Evolutionary conservation across 2,888 invertebrate species (phyloP).

Genomic region (Drosophila borealis): DNA sequence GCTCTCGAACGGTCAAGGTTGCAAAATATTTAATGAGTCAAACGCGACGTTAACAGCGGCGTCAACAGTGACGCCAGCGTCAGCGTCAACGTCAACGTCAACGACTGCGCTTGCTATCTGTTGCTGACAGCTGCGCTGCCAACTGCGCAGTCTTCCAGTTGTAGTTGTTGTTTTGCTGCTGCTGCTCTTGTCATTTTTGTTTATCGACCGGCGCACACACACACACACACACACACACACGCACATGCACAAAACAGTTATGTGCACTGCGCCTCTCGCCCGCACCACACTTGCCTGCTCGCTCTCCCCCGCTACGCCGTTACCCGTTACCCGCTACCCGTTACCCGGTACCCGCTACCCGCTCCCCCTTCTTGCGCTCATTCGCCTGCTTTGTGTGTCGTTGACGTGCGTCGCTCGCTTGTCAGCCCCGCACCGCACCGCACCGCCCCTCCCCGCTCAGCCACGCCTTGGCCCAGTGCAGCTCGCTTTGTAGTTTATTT

Average conservation of each 20-base stretch:
- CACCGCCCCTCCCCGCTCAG: not conserved
- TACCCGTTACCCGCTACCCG: not conserved
- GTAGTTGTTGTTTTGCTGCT: slow-evolving; percentile 1
- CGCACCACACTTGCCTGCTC: slow-evolving; percentile 4
- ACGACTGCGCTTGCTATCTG: slow-evolving; percentile 50
- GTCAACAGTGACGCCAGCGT: slow-evolving; percentile 17
- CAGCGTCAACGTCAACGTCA: slow-evolving; percentile 17
- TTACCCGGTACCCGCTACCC: not conserved
- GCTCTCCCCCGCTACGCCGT: not conserved
- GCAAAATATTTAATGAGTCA: slow-evolving; percentile 81
- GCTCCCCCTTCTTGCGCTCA: not conserved
- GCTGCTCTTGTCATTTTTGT: slow-evolving; percentile 58
- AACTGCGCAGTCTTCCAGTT: slow-evolving; percentile 51
- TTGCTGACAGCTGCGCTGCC: slow-evolving; percentile 47
- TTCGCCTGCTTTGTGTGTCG: slow-evolving; percentile 40
- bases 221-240: slow-evolving; percentile 10
- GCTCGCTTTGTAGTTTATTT: slow-evolving; percentile 24
- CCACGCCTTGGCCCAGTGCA: not conserved
- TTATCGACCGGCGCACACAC: slow-evolving; percentile 55
- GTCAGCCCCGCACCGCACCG: slow-evolving; percentile 11
- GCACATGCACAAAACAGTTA: slow-evolving; percentile 32
- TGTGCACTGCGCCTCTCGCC: slow-evolving; percentile 28
- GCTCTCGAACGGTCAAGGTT: slow-evolving; percentile 82
- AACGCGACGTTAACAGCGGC: slow-evolving; percentile 56
- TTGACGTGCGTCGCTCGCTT: slow-evolving; percentile 47